Conservation (phyloP, 2,888 invertebrate species). For the Scaptomyza reducta region DNA sequence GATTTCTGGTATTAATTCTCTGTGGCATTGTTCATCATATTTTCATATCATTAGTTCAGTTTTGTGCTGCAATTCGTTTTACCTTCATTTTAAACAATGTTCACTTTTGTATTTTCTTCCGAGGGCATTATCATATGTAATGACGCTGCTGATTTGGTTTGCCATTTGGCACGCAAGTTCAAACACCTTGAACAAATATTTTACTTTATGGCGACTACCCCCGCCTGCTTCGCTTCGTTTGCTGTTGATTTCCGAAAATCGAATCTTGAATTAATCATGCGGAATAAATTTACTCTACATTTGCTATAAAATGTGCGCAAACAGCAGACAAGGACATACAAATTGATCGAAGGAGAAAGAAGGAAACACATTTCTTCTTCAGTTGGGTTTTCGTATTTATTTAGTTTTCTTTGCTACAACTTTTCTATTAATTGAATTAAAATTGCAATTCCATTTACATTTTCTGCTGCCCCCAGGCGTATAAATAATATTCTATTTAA, state of each 20-base stretch:
- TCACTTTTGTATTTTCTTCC: constrained; percentile 11
- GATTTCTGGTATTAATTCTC: constrained; percentile 24
- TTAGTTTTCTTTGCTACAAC: constrained; percentile 6
- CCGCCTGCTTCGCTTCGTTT: constrained; percentile 10
- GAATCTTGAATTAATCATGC: constrained; percentile 82
- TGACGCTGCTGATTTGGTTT: constrained; percentile 74
- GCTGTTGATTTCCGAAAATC: constrained; percentile 64
- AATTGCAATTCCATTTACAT: constrained; percentile 62
- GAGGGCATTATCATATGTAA: constrained; percentile 82
- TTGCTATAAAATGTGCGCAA: constrained; percentile 32
- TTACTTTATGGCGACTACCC: constrained; percentile 45
- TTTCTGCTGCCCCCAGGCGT: constrained; percentile 17
- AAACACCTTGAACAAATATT: constrained; percentile 81
- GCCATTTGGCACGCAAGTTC: constrained; percentile 54
- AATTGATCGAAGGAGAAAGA: background rate
- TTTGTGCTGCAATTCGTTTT: constrained; percentile 32
- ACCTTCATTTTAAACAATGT: constrained; percentile 14
- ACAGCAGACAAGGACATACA: constrained; percentile 3
- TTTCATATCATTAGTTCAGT: constrained; percentile 71
- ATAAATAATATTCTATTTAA: constrained; percentile 71
- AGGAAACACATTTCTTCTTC: background rate
- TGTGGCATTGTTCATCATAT: constrained; percentile 45
- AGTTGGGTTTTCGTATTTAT: constrained; percentile 8
- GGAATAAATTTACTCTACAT: constrained; percentile 82
- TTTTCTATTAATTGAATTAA: constrained; percentile 73